A percentile compares a stretch with the other conserved stretches of the same genome.
phyloP scores from a whole-genome alignment of 2,113 vertebrate genomes.

The Colaptes auratus region DNA sequence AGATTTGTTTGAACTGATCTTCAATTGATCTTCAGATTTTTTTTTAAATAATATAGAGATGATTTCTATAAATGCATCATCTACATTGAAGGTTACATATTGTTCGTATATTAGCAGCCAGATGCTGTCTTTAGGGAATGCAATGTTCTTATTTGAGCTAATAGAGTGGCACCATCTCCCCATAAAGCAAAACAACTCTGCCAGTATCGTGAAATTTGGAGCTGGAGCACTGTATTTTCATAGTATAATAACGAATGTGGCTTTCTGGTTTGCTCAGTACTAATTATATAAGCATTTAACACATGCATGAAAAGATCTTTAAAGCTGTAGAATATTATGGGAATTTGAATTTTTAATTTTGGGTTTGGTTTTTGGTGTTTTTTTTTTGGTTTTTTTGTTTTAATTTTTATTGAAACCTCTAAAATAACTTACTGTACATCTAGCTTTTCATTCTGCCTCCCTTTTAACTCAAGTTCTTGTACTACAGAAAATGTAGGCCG shows the following conservation, averaged over 20 bases:
- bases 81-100: neutral
- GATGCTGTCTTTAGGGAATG: constrained; percentile 84
- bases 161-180: constrained; percentile 53
- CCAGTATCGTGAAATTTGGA: constrained; percentile 55
- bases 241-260: constrained; percentile 75
- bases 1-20: constrained; percentile 55
- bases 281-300: constrained; percentile 80
- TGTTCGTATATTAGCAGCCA: constrained; percentile 34
- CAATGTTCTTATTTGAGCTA: constrained; percentile 50
- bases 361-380: neutral
- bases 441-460: constrained; percentile 61
- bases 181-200: constrained; percentile 49
- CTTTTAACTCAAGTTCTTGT: constrained; percentile 86
- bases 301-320: constrained; percentile 80
- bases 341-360: neutral
- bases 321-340: constrained; percentile 66
- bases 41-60: neutral
- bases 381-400: neutral
- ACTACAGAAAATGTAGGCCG: constrained; percentile 98
- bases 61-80: constrained; percentile 23
- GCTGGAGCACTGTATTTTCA: constrained; percentile 83
- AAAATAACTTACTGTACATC: constrained; percentile 69
- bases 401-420: constrained; percentile 40
- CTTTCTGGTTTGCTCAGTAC: constrained; percentile 82
- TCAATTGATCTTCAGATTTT: neutral